Base-by-base conservation (phyloP, 2,113 vertebrate species). In the Psilopsiagon aurifrons region DNA sequence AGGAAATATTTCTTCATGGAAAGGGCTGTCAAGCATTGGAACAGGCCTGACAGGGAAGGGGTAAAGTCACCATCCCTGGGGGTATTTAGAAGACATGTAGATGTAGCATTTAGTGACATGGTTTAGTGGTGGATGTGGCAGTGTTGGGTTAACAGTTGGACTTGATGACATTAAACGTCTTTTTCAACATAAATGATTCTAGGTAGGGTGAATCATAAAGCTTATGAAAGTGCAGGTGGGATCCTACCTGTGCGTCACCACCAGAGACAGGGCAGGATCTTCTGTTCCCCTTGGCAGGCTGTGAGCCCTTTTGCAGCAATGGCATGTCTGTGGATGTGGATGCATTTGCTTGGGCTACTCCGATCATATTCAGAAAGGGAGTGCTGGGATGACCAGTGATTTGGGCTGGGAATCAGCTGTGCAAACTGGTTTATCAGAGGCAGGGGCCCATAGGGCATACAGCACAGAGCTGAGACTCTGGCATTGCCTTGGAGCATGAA, bases 281-380 rank as follows among this genome's bases (percentile, higher is more conserved):
- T 60, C 63, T n/a, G 19, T 66, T 35, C 6, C 0, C 0, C 33
- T 46, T 67, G 20, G 22, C 7, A 11, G 22, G 55, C 78, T 60
- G 57, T 1, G 2, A 70, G 28, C 35, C n/a, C 11, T 71, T 24
- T 71, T 39, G 39, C 33, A 35, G 23, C 3, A 10, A 28, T 18
- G 27, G 44, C 24, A 63, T 8, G 4, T 20, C 23, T 29, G 12
- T 55, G 7, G 43, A 13, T 69, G 63, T 0, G 2, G 57, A 46
- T 37, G 3, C 46, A 46, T 59, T 60, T 67, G 39, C 14, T 47
- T 0, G 0, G 22, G 39, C 43, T 63, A 23, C 0, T 0, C 10
- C 31, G 14, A 83, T 13, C 6, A 18, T 14, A 24, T 83, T 73
- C 60, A 20, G 35, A 49, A 54, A 44, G 37, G 15, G 66, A 22